Evolutionary conservation across 2,888 invertebrate genomes (phyloP), one percentile per base, ranked within the genome.

Genomic region (Rhimphoctona megacephalus): DNA sequence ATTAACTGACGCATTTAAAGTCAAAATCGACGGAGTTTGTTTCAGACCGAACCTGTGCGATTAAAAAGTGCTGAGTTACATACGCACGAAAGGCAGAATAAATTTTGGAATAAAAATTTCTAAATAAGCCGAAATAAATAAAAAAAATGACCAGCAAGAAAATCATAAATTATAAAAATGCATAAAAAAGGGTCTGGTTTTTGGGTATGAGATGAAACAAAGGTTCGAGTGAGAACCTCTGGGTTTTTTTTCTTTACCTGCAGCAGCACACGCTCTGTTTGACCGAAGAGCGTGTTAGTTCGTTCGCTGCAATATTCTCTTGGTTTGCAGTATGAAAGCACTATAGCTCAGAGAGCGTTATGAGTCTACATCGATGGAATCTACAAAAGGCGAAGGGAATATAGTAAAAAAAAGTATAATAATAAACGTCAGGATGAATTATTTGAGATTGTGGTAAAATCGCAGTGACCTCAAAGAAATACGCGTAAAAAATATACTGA

Each of bases 241-340:
- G 81, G 25, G 49, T 25, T 83, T 49, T 81, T 57, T 74, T 86
- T 86, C 79, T 81, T 54, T 77, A 83, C 83, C 83, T 86, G 82
- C 78, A 43, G 54, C 69, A 69, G n/a, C 52, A 64, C 73, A 30
- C 49, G 25, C 30, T 74, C 74, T 19, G 69, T 43, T 80, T 70
- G 79, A 79, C 49, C 74, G 74, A n/a, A 33, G 57, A 69, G 67
- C 78, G 69, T 70, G 70, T 39, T 46, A 46, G 49, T 77, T 61
- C 57, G 67, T 67, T 79, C 61, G 74, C 22, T 70, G 22, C 7
- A 19, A 61, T 52, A 25, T 49, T 22, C 64, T 36, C 64, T 19
- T 33, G 36, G 52, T 64, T 81, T 52, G 73, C 64, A 66, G 64
- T 39, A 33, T 22, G 73, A 73, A 52, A 49, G 73, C 64, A 72